Conservation (phyloP, 2,888 invertebrate genomes). For the Tipula confusa region DNA sequence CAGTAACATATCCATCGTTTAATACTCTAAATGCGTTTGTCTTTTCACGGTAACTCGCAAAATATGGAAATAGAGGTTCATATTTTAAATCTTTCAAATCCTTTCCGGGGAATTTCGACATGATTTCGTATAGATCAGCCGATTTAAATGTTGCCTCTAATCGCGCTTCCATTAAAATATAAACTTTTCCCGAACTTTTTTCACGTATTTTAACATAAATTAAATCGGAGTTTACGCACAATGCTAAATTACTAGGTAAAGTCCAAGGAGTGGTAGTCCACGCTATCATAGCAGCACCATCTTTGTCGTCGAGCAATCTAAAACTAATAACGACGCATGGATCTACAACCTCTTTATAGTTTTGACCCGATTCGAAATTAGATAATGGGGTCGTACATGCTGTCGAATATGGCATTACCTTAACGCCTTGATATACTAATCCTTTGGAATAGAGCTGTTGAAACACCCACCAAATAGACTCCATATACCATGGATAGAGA, state of each 20-base stretch:
- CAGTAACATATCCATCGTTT: conserved; percentile 87
- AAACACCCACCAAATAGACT: conserved; percentile 99
- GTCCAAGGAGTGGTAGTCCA: conserved; percentile 99
- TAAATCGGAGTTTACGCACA: conserved; percentile 87
- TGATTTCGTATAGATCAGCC: conserved; percentile 69
- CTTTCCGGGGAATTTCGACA: conserved; percentile 75
- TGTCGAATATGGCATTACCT: conserved; percentile 99
- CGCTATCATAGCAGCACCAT: conserved; percentile 59
- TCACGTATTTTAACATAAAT: conserved; percentile 78
- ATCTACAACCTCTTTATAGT: conserved; percentile 97
- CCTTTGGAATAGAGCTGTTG: conserved; percentile 92
- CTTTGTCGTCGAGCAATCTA: conserved; percentile 63
- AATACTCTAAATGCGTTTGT: conserved; percentile 78
- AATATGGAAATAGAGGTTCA: conserved; percentile 88
- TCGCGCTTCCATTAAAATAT: conserved; percentile 81
- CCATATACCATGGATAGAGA: conserved; percentile 98
- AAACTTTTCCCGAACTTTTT: conserved; percentile 62
- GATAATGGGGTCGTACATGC: conserved; percentile 96
- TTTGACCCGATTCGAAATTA: conserved; percentile 98
- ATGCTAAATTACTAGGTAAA: conserved; percentile 89
- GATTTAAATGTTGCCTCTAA: conserved; percentile 74
- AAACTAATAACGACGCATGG: conserved; percentile 90
- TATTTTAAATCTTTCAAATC: conserved; percentile 76
- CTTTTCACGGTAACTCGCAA: conserved; percentile 53
- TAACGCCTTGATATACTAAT: conserved; percentile 95